Percentiles rank a stretch among this genome's conserved stretches.
Conservation (phyloP, 2,888 invertebrate genomes). For the Sphinx pinastri region DNA sequence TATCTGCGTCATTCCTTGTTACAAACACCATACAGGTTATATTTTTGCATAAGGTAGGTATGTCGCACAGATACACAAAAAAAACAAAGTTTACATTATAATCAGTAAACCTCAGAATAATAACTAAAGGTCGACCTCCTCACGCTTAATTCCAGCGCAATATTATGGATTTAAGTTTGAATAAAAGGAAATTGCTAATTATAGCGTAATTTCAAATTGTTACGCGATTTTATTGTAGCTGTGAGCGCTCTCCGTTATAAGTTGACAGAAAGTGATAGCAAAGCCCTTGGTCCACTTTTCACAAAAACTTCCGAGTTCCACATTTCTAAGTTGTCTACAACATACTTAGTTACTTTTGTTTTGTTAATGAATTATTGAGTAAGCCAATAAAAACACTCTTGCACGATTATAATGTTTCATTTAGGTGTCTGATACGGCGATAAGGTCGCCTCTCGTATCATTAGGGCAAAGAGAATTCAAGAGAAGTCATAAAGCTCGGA, state of each 20-base stretch:
- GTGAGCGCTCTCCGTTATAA: background rate
- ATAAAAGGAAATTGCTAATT: too few species aligned
- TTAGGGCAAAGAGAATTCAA: too few species aligned
- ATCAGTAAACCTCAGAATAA: too few species aligned
- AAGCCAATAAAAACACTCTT: background rate
- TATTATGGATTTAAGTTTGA: background rate
- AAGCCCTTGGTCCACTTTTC: slow-evolving; percentile 4
- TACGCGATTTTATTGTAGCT: too few species aligned
- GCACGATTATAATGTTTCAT: background rate
- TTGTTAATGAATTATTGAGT: background rate
- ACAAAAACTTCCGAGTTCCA: background rate
- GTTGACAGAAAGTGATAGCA: background rate
- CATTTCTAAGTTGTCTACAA: background rate
- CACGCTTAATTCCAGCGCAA: background rate
- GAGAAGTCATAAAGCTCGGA: too few species aligned
- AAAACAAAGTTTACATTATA: too few species aligned
- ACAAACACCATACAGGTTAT: background rate
- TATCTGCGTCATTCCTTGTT: slow-evolving; percentile 2
- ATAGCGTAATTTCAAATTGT: too few species aligned
- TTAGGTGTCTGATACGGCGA: background rate
- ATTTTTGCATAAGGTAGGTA: too few species aligned
- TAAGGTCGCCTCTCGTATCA: too few species aligned
- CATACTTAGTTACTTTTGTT: background rate
- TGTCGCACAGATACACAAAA: too few species aligned
- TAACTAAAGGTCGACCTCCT: too few species aligned